Evolutionary conservation across 1,140 invertebrate species (phyloP).

Genomic region (Gryllus bimaculatus): DNA sequence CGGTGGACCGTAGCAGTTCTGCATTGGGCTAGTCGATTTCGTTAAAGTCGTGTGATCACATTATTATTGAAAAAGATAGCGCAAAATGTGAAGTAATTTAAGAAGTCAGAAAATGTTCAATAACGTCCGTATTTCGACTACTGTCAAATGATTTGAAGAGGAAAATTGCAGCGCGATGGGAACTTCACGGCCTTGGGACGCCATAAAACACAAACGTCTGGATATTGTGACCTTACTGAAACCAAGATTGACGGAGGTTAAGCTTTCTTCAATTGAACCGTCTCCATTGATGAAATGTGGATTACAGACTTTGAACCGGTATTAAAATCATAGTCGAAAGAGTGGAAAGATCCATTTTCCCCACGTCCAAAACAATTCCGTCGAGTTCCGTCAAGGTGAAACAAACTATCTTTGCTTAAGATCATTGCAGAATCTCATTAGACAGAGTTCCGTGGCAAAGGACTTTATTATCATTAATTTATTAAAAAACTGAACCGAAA

Average conservation of each 20-base stretch:
- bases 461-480: neutral
- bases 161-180: neutral
- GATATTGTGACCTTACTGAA: neutral
- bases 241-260: neutral
- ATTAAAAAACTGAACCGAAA: neutral
- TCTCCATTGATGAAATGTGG: neutral
- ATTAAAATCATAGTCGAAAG: neutral
- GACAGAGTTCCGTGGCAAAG: neutral
- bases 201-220: neutral
- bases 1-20: neutral
- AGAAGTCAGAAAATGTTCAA: neutral
- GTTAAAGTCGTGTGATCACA: neutral
- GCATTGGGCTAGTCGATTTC: too few relatives aligned
- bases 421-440: conserved; percentile 1
- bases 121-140: neutral
- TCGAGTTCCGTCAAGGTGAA: neutral
- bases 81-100: neutral
- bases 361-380: neutral
- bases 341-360: neutral
- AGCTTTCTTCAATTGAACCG: neutral
- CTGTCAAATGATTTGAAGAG: neutral
- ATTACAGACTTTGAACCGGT: too few relatives aligned
- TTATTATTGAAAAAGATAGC: neutral
- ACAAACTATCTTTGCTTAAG: neutral
- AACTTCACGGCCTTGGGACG: neutral